Conservation (phyloP, 1,140 invertebrate species). For the Drosophila fuyamai region DNA sequence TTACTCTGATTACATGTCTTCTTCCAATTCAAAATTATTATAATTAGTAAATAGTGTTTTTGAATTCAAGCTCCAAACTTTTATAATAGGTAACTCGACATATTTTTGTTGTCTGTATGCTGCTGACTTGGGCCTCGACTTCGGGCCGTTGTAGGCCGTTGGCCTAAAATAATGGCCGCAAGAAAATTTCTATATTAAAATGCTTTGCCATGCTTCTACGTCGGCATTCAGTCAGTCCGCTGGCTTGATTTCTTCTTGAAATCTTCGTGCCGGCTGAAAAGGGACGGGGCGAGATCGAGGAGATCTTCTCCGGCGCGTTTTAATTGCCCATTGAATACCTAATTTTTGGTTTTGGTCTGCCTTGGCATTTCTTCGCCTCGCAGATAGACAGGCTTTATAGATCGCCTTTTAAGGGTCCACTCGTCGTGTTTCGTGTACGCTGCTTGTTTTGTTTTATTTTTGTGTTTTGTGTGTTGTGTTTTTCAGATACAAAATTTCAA, state of each 20-base stretch:
- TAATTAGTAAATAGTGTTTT: too few species aligned
- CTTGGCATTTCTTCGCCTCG: slow-evolving; percentile 11
- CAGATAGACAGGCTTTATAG: slow-evolving; percentile 18
- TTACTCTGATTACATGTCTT: too few species aligned
- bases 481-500: slow-evolving; percentile 26
- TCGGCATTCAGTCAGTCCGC: slow-evolving; percentile 30
- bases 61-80: too few species aligned
- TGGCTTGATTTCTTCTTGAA: slow-evolving; percentile 54
- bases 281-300: neutral
- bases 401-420: slow-evolving; percentile 37
- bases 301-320: slow-evolving; percentile 44
- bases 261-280: slow-evolving; percentile 30
- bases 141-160: slow-evolving; percentile 80
- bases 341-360: slow-evolving; percentile 30
- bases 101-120: slow-evolving; percentile 7
- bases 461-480: neutral
- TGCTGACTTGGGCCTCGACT: slow-evolving; percentile 20
- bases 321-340: slow-evolving; percentile 53
- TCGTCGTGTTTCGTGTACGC: slow-evolving; percentile 1
- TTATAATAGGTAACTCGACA: neutral
- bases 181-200: slow-evolving; percentile 83
- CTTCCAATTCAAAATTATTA: too few species aligned
- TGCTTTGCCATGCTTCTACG: slow-evolving; percentile 71
- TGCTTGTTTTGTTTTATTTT: neutral
- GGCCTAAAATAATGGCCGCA: slow-evolving; percentile 77